Evolutionary conservation across 2,888 invertebrate species (phyloP).

Genomic region (Eulithis testata): DNA sequence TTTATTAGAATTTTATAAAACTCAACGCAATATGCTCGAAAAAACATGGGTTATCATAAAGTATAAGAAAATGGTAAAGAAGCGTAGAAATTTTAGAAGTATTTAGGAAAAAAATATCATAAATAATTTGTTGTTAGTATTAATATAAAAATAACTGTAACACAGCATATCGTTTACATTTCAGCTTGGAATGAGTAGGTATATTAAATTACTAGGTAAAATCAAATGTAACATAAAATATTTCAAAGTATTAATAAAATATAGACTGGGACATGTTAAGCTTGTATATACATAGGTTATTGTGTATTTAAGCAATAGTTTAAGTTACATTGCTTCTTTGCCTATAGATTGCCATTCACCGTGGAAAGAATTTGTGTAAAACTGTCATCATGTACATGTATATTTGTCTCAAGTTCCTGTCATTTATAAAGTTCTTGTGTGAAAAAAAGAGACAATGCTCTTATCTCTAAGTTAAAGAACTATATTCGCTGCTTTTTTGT

Average conservation of each 20-base stretch:
- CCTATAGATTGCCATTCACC: background rate
- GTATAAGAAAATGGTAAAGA: no score
- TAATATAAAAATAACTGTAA: background rate
- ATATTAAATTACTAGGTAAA: constrained; percentile 37
- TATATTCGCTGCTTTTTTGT: no score
- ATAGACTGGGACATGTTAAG: constrained; percentile 73
- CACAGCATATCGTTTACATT: constrained; percentile 55
- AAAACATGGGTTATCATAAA: no score
- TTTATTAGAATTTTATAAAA: no score
- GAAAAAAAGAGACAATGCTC: no score
- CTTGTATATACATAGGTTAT: constrained; percentile 59
- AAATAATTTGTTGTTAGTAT: background rate
- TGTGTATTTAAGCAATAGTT: constrained; percentile 14
- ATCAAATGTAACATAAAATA: constrained; percentile 46
- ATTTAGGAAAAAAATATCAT: background rate
- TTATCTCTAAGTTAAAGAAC: no score
- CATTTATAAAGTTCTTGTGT: no score
- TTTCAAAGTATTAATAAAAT: constrained; percentile 65
- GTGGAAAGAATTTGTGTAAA: background rate
- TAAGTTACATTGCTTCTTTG: background rate
- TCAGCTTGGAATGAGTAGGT: constrained; percentile 42
- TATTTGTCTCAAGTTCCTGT: no score
- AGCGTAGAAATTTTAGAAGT: no score
- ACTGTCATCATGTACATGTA: no score
- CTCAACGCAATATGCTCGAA: no score